A percentile compares a stretch with the other conserved stretches of the same genome.
phyloP scores from a whole-genome alignment of 2,888 invertebrate genomes.

The Caenorhabditis afra region DNA sequence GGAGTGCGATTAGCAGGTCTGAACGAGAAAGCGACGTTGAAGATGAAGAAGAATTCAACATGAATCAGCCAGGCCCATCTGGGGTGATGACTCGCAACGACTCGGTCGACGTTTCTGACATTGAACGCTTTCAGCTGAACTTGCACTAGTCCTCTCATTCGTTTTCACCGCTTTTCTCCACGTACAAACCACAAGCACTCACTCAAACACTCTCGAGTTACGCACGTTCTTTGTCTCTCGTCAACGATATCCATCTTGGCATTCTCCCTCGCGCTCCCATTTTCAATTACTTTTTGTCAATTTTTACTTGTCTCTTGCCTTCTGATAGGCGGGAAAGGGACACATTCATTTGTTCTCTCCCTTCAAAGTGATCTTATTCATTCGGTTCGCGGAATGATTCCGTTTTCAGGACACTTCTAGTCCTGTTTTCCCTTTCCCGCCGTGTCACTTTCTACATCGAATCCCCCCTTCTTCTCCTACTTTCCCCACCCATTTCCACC shows the following conservation, averaged over 20 bases:
- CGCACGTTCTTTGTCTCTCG: constrained; percentile 23
- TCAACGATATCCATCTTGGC: constrained; percentile 35
- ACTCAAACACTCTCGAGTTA: constrained; percentile 33
- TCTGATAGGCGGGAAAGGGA: constrained; percentile 28
- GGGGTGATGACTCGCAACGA: constrained; percentile 36
- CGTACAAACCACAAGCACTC: neutral
- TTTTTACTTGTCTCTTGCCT: constrained; percentile 50
- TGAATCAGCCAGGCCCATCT: constrained; percentile 47
- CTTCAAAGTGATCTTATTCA: constrained; percentile 29
- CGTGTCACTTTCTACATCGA: constrained; percentile 45
- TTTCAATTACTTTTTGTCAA: constrained; percentile 27
- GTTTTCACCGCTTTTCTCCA: constrained; percentile 1
- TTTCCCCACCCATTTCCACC: neutral
- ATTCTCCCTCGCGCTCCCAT: neutral
- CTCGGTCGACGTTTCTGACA: constrained; percentile 28
- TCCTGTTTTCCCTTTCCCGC: constrained; percentile 16
- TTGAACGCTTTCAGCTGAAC: constrained; percentile 42
- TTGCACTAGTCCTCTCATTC: constrained; percentile 22
- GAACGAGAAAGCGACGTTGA: constrained; percentile 25
- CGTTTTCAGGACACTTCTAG: constrained; percentile 7
- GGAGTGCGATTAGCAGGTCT: constrained; percentile 51
- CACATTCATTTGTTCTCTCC: constrained; percentile 1
- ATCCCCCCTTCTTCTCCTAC: constrained; percentile 13
- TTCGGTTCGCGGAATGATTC: constrained; percentile 9
- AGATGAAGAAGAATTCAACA: constrained; percentile 47